These are phyloP conservation scores for Micromesistius poutassou DNA, from an alignment of 2,797 vertebrate genomes.

Conservation along the genomic window DNA sequence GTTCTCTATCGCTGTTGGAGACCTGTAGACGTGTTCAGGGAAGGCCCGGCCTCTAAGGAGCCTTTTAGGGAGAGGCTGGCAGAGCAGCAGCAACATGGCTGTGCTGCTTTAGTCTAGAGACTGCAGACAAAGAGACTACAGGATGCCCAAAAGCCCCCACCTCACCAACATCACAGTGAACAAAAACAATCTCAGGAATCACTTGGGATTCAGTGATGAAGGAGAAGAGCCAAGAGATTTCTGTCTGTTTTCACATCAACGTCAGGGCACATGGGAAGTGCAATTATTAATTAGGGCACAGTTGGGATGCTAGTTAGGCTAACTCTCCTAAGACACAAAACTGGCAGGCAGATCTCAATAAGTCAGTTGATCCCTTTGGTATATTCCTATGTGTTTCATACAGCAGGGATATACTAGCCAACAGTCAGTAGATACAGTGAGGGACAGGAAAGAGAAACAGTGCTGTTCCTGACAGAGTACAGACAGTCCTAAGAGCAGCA, in stretches of 20 bases:
- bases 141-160: slow-evolving; percentile 63
- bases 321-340: slow-evolving; percentile 53
- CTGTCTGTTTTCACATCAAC: slow-evolving; percentile 68
- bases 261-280: slow-evolving; percentile 53
- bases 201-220: slow-evolving; percentile 67
- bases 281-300: slow-evolving; percentile 75
- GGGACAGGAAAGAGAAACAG: slow-evolving; percentile 38
- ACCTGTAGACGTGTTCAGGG: slow-evolving; percentile 39
- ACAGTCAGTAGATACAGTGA: slow-evolving; percentile 23
- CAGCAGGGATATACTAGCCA: slow-evolving; percentile 42
- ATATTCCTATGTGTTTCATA: slow-evolving; percentile 26
- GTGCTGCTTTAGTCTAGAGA: slow-evolving; percentile 61
- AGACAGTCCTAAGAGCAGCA: slow-evolving; percentile 43
- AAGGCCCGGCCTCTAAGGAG: slow-evolving; percentile 44
- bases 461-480: slow-evolving; percentile 44
- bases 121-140: slow-evolving; percentile 77
- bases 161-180: slow-evolving; percentile 64
- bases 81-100: slow-evolving; percentile 60
- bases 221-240: slow-evolving; percentile 70
- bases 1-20: slow-evolving; percentile 14
- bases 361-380: slow-evolving; percentile 47
- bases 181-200: slow-evolving; percentile 77
- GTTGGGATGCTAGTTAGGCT: slow-evolving; percentile 51
- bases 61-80: slow-evolving; percentile 50
- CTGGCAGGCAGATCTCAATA: slow-evolving; percentile 53